Evolutionary conservation across 1,140 invertebrate genomes (phyloP).

Genomic region (Ceratoteleas bidentatus): DNA sequence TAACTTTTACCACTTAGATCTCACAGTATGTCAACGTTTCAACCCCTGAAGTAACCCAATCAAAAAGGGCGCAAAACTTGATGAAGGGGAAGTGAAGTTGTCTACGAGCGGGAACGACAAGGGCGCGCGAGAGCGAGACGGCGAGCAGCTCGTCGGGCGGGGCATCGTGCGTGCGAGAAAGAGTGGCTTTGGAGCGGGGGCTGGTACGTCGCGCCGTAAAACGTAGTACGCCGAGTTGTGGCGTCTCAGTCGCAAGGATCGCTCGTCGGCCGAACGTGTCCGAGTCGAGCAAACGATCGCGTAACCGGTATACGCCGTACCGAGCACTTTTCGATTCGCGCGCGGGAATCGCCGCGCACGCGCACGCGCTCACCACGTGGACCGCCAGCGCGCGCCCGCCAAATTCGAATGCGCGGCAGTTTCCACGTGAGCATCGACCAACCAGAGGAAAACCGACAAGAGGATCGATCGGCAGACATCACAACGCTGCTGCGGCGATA

Average conservation of each 20-base stretch:
- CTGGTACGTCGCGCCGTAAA: slow-evolving; percentile 52
- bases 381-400: slow-evolving; percentile 20
- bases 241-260: slow-evolving; percentile 66
- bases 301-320: slow-evolving; percentile 18
- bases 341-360: neutral
- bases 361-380: neutral
- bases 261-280: slow-evolving; percentile 57
- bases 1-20: too few species aligned
- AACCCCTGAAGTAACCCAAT: neutral
- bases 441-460: neutral
- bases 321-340: slow-evolving; percentile 21
- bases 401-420: slow-evolving; percentile 35
- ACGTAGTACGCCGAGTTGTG: slow-evolving; percentile 60
- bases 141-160: slow-evolving; percentile 48
- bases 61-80: too few species aligned
- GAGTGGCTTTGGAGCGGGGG: slow-evolving; percentile 50
- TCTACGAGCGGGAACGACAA: slow-evolving; percentile 9
- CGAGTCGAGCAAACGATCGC: slow-evolving; percentile 24
- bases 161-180: slow-evolving; percentile 65
- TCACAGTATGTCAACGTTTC: neutral
- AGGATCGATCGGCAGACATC: slow-evolving; percentile 11
- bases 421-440: neutral
- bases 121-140: slow-evolving; percentile 21
- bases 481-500: slow-evolving; percentile 28
- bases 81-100: neutral